Conservation (phyloP, 2,888 invertebrate species). For the Ormia ochracea region DNA sequence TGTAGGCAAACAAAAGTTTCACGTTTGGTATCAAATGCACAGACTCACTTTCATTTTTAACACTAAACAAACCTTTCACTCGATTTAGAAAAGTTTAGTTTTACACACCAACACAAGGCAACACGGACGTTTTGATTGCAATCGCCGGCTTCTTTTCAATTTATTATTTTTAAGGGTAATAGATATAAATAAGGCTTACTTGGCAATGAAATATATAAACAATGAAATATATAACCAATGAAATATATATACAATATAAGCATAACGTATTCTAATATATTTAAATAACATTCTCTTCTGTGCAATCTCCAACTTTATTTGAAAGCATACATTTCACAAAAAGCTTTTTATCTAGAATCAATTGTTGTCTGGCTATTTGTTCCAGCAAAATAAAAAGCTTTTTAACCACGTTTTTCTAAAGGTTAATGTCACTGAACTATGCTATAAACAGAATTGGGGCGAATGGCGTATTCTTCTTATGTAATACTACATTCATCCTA, state of each 20-base stretch:
- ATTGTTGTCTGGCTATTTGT: neutral
- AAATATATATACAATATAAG: neutral
- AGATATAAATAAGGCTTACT: too few relatives aligned
- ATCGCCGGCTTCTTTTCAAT: too few relatives aligned
- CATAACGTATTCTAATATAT: constrained; percentile 2
- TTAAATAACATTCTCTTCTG: neutral
- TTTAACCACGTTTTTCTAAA: constrained; percentile 24
- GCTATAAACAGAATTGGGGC: too few relatives aligned
- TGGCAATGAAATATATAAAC: too few relatives aligned
- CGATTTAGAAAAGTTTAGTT: too few relatives aligned
- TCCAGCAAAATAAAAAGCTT: constrained; percentile 31
- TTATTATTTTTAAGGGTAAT: too few relatives aligned
- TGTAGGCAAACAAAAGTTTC: neutral
- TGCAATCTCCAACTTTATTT: neutral
- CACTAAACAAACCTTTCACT: constrained; percentile 9
- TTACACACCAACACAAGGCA: too few relatives aligned
- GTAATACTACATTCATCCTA: too few relatives aligned
- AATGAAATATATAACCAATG: too few relatives aligned
- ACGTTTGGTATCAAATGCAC: constrained; percentile 1
- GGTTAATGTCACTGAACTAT: constrained; percentile 58
- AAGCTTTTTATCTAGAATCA: constrained; percentile 55
- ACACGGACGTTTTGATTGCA: too few relatives aligned
- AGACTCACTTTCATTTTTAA: neutral
- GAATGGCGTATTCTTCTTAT: too few relatives aligned
- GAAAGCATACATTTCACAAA: neutral